phyloP scores from a whole-genome alignment of 2,113 vertebrate species.

The Passer domesticus region DNA sequence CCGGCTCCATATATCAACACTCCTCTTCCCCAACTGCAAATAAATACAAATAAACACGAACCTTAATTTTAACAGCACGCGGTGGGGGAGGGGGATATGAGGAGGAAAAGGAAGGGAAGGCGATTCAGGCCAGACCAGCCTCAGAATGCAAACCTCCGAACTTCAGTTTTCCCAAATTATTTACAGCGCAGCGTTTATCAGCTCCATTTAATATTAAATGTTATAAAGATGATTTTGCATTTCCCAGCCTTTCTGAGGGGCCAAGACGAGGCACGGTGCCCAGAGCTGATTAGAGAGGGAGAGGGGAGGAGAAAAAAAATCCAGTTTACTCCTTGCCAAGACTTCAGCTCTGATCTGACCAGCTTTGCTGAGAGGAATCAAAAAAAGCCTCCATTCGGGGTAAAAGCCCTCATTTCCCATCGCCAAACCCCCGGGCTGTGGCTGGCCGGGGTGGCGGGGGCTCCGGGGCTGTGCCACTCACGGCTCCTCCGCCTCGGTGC shows the following conservation, averaged over 20 bases:
- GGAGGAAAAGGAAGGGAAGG: background rate
- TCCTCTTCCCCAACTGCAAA: background rate
- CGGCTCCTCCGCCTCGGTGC: background rate
- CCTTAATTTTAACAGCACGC: background rate
- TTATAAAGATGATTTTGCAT: background rate
- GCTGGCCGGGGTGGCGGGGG: background rate
- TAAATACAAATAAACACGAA: conserved; percentile 33
- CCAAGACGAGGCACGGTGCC: conserved; percentile 1
- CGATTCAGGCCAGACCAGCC: background rate
- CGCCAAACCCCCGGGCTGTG: background rate
- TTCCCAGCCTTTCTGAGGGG: background rate
- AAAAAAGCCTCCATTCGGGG: background rate
- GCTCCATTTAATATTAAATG: background rate
- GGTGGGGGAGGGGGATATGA: background rate
- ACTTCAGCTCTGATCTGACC: conserved; percentile 7
- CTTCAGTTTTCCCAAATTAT: background rate
- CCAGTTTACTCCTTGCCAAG: conserved; percentile 27
- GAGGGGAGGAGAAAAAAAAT: background rate
- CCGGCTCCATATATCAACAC: background rate
- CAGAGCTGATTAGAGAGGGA: background rate
- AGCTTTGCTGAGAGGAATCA: background rate
- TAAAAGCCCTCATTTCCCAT: background rate
- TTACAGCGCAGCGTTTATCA: background rate
- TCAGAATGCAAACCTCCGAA: background rate
- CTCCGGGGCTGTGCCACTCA: background rate